Conservation (phyloP, 2,797 vertebrate genomes). For the Mus caroli region DNA sequence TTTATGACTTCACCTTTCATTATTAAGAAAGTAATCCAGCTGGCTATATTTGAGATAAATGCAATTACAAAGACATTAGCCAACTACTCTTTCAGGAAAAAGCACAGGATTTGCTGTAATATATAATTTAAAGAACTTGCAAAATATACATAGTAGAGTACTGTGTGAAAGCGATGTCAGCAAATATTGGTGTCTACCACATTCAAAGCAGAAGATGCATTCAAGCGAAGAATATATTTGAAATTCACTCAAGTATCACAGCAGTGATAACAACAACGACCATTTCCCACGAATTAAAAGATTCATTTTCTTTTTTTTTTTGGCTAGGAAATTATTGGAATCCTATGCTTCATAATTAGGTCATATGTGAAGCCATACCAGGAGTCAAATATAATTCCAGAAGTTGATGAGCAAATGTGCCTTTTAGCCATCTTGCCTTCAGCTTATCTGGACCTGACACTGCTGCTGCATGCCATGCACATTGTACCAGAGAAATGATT, state of each 20-base stretch:
- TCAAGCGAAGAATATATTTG: slow-evolving; percentile 59
- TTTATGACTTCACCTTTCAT: not conserved
- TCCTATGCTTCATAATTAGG: slow-evolving; percentile 79
- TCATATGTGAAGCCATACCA: slow-evolving; percentile 76
- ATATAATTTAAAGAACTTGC: slow-evolving; percentile 57
- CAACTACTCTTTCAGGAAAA: slow-evolving; percentile 3
- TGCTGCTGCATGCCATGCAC: slow-evolving; percentile 39
- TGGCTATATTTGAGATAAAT: slow-evolving; percentile 13
- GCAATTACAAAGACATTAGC: slow-evolving; percentile 49
- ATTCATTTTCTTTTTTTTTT: slow-evolving; percentile 62
- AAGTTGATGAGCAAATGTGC: slow-evolving; percentile 82
- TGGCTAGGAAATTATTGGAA: slow-evolving; percentile 71
- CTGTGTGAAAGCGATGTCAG: slow-evolving; percentile 64
- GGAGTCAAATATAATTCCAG: slow-evolving; percentile 81
- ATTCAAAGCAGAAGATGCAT: slow-evolving; percentile 64
- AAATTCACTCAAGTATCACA: slow-evolving; percentile 67
- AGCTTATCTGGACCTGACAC: slow-evolving; percentile 82
- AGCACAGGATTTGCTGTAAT: slow-evolving; percentile 36
- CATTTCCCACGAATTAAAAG: slow-evolving; percentile 79
- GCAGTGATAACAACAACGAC: slow-evolving; percentile 70
- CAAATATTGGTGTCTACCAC: slow-evolving; percentile 37
- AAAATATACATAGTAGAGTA: slow-evolving; percentile 55
- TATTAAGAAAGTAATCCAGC: slow-evolving; percentile 29
- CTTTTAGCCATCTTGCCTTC: slow-evolving; percentile 82
- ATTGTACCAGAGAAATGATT: slow-evolving; percentile 72